Conservation (phyloP, 2,797 vertebrate species). For the Schizothorax lantsangensis region DNA sequence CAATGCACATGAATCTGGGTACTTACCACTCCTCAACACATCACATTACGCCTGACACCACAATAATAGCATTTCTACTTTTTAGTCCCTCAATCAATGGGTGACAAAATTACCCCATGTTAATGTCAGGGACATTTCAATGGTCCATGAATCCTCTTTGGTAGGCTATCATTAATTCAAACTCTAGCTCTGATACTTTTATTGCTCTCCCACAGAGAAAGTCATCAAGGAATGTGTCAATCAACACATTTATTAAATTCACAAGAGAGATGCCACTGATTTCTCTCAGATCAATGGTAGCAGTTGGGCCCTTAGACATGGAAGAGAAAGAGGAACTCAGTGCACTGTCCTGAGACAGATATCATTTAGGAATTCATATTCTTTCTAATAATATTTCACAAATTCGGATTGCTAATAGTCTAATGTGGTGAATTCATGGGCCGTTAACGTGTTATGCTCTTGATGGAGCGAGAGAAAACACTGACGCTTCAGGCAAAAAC, state of each 20-base stretch:
- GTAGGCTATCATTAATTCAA: slow-evolving; percentile 54
- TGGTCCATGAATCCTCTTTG: slow-evolving; percentile 18
- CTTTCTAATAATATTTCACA: not conserved
- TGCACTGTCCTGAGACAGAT: slow-evolving; percentile 69
- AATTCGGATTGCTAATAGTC: not conserved
- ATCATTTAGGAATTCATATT: slow-evolving; percentile 65
- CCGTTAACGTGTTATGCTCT: not conserved
- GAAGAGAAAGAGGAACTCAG: slow-evolving; percentile 44
- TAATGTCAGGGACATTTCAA: slow-evolving; percentile 37
- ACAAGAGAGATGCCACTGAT: slow-evolving; percentile 34
- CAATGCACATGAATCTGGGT: slow-evolving; percentile 60
- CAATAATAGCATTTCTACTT: slow-evolving; percentile 65
- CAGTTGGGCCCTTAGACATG: not conserved
- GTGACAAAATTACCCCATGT: slow-evolving; percentile 31
- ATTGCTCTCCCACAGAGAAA: slow-evolving; percentile 43
- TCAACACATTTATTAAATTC: slow-evolving; percentile 49
- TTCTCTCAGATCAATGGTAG: slow-evolving; percentile 31
- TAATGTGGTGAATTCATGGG: not conserved
- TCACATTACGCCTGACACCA: slow-evolving; percentile 10
- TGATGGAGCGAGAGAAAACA: not conserved
- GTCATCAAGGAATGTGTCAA: slow-evolving; percentile 50
- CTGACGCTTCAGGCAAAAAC: not conserved
- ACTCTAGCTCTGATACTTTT: slow-evolving; percentile 41
- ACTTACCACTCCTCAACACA: slow-evolving; percentile 57
- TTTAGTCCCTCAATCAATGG: slow-evolving; percentile 53